Evolutionary conservation across 2,888 invertebrate species (phyloP), one percentile per base, ranked within the genome.

Genomic region (Nomada hirtipes): DNA sequence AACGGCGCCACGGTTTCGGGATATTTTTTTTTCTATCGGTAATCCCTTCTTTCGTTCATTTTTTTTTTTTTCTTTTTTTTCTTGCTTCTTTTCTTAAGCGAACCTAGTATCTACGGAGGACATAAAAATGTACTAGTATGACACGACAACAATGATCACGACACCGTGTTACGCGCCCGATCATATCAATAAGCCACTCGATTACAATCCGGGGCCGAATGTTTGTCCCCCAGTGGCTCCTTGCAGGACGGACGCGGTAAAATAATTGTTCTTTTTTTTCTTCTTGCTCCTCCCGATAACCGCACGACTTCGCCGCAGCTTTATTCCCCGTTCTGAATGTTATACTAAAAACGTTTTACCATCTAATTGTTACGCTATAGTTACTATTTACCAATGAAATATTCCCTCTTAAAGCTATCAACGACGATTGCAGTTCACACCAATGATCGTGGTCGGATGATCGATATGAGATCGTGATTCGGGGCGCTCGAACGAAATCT

Each of bases 141-240:
- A 86, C 83, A 89, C 70, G 67, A 84, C 82, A 84, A 88, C 86
- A 87, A 89, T 83, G 79, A 90, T 88, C 83, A 89, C 88, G 88
- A 90, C 89, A 89, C 78, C 84, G 83, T 89, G 68, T 88, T 85
- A 61, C 47, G 57, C 63, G 73, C 65, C 44, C 59, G 63, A 13
- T 61, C 70, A 42, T 23, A n/a, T 29, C 67, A 61, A 68, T 59
- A 55, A 79, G 59, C 64, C 64, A 53, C 42, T 57, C 13, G 67
- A 75, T 36, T 36, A 55, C 73, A 76, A 85, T 42, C 70, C 59
- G 84, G 75, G 69, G 84, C 75, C 78, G 71, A 71, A 18, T n/a
- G 65, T 63, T 76, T 59, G 83, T 63, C 42, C 13, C 63, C 52
- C 52, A 57, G 59, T 20, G 59, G 50, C 64, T 60, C 11, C 20